These are phyloP conservation scores for Eleginops maclovinus DNA, from an alignment of 2,113 vertebrate species.

Conservation along the genomic window DNA sequence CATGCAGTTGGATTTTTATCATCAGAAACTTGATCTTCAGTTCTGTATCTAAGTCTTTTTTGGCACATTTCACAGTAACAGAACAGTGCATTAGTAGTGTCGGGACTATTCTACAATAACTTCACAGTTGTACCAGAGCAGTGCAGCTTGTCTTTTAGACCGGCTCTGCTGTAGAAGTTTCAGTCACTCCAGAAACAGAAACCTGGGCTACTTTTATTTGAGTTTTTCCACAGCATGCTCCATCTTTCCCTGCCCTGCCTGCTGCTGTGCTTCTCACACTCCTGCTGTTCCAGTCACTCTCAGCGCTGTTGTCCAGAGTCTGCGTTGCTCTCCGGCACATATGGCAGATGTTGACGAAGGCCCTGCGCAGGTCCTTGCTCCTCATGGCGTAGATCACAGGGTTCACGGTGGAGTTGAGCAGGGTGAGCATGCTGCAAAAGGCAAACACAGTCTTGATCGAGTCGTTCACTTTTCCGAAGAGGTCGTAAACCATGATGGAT, in stretches of 20 bases:
- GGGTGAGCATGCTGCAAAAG: constrained; percentile 97
- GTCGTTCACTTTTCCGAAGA: constrained; percentile 97
- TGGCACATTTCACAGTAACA: constrained; percentile 68
- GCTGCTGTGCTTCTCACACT: constrained; percentile 87
- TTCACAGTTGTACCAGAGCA: constrained; percentile 33
- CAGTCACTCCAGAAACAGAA: constrained; percentile 93
- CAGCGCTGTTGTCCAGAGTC: constrained; percentile 93
- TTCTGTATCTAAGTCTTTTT: constrained; percentile 34
- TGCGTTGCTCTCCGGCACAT: constrained; percentile 86
- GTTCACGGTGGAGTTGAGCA: constrained; percentile 98
- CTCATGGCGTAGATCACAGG: constrained; percentile 98
- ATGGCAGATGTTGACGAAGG: constrained; percentile 93
- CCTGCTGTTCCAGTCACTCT: constrained; percentile 95
- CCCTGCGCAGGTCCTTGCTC: constrained; percentile 96
- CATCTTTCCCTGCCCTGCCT: constrained; percentile 78
- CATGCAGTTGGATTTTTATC: not conserved
- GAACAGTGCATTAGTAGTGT: constrained; percentile 30
- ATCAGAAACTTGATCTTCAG: constrained; percentile 8
- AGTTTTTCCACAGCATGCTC: constrained; percentile 87
- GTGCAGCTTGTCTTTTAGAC: constrained; percentile 81
- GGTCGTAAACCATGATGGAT: constrained; percentile 97
- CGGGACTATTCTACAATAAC: constrained; percentile 38
- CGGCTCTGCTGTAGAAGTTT: constrained; percentile 89
- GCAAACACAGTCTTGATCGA: constrained; percentile 96
- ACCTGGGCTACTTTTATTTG: constrained; percentile 96